Evolutionary conservation across 2,797 vertebrate genomes (phyloP).

Genomic region (Cephalopachus bancanus): DNA sequence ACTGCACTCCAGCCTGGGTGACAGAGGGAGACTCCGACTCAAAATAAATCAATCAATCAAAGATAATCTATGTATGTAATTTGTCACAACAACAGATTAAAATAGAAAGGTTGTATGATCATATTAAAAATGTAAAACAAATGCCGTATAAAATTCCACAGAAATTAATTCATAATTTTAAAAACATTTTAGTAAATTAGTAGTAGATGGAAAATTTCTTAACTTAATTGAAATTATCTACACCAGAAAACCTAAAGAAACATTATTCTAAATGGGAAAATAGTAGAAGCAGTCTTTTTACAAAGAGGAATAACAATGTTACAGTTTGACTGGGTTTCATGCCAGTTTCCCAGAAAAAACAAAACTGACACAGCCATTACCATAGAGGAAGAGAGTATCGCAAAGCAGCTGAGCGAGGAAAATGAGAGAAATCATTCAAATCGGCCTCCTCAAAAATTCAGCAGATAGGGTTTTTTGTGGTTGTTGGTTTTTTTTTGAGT

Average conservation of each 20-base stretch:
- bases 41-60: not conserved
- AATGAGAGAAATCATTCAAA: too few relatives aligned
- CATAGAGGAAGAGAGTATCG: too few relatives aligned
- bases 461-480: too few relatives aligned
- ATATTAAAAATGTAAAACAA: not conserved
- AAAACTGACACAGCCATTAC: too few relatives aligned
- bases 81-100: not conserved
- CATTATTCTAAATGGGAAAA: slow-evolving; percentile 8
- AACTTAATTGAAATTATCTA: not conserved
- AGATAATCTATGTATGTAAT: not conserved
- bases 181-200: not conserved
- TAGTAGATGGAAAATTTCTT: not conserved
- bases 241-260: slow-evolving; percentile 18
- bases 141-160: not conserved
- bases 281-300: slow-evolving; percentile 40
- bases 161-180: not conserved
- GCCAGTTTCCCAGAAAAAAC: too few relatives aligned
- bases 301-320: not conserved
- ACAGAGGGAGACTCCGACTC: too few relatives aligned
- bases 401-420: too few relatives aligned
- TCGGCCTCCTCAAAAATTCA: too few relatives aligned
- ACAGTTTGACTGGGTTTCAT: too few relatives aligned
- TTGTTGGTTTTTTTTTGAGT: too few relatives aligned
- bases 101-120: not conserved
- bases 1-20: too few relatives aligned